phyloP scores from a whole-genome alignment of 2,113 vertebrate species.

The Odocoileus hemionus region DNA sequence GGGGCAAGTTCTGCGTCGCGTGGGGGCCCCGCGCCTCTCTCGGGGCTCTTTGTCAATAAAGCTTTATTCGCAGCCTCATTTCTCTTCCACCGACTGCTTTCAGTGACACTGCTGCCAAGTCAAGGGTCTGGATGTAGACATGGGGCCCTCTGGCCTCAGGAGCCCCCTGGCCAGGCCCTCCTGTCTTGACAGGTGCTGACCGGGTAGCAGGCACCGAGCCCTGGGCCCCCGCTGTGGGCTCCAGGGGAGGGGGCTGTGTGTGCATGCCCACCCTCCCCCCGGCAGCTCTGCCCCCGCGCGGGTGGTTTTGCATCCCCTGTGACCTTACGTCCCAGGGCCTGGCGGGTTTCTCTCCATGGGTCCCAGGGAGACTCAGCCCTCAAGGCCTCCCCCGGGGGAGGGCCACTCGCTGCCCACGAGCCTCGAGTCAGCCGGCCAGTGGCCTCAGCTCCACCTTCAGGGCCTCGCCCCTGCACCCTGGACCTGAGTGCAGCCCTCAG shows the following conservation, averaged over 20 bases:
- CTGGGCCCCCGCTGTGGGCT: neutral
- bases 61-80: rapidly evolving
- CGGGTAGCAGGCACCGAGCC: rapidly evolving
- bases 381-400: neutral
- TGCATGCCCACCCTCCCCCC: rapidly evolving
- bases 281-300: neutral
- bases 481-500: rapidly evolving
- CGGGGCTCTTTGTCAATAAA: neutral
- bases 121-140: neutral
- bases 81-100: neutral
- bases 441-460: too few species aligned
- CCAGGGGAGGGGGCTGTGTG: neutral
- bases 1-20: rapidly evolving
- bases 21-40: too few species aligned
- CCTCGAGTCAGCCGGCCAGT: rapidly evolving
- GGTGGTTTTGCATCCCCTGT: rapidly evolving
- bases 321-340: neutral
- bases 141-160: neutral
- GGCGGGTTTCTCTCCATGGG: neutral
- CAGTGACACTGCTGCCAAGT: too few species aligned
- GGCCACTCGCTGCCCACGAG: rapidly evolving
- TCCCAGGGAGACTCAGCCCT: neutral
- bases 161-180: too few species aligned
- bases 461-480: rapidly evolving
- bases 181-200: neutral